These are phyloP conservation scores for Heliangelus exortis DNA, from an alignment of 2,797 vertebrate species.

Conservation along the genomic window DNA sequence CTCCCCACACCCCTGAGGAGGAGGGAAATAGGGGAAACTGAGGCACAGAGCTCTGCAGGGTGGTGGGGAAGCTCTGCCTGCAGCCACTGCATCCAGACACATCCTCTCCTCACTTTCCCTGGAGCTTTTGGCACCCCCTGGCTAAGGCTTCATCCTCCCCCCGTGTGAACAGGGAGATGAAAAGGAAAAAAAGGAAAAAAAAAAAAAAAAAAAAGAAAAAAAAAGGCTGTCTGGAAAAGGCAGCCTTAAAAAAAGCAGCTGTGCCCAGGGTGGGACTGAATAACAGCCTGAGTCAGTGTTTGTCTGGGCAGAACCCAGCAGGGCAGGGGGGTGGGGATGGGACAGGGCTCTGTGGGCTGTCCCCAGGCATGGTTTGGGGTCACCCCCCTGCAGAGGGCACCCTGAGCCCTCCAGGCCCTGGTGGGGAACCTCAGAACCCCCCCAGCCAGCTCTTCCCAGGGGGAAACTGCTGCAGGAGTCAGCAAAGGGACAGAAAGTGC, in stretches of 20 bases:
- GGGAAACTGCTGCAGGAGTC: background rate
- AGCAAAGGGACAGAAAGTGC: background rate
- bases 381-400: fast-evolving
- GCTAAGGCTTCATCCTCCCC: background rate
- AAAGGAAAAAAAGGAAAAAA: background rate
- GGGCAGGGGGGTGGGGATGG: background rate
- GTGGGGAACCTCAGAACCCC: background rate
- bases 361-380: fast-evolving
- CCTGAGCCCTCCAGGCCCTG: background rate
- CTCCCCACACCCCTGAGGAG: background rate
- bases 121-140: background rate
- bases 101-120: fast-evolving
- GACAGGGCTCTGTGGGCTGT: background rate
- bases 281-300: constrained; percentile 66
- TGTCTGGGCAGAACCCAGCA: constrained; percentile 36
- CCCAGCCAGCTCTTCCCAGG: background rate
- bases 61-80: background rate
- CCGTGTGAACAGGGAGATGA: background rate
- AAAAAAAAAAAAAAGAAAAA: background rate
- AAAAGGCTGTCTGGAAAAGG: constrained; percentile 21
- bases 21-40: background rate
- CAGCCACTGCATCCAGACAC: background rate
- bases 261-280: constrained; percentile 63
- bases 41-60: background rate
- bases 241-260: constrained; percentile 36